Conservation (phyloP, 2,888 invertebrate genomes). For the Fabriciana adippe region DNA sequence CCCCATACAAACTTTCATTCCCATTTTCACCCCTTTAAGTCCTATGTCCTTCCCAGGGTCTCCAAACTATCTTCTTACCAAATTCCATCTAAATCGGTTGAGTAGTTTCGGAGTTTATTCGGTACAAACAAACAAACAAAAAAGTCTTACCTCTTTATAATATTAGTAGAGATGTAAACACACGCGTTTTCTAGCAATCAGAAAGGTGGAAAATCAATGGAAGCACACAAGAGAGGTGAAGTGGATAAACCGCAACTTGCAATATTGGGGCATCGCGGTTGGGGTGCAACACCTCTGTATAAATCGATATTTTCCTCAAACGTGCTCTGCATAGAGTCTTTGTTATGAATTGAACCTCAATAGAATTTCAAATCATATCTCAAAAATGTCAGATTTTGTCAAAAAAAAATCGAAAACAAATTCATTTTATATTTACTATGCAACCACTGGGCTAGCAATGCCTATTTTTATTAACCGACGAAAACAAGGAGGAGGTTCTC, state of each 20-base stretch:
- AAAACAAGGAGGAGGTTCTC: too few species aligned
- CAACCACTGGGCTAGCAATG: too few species aligned
- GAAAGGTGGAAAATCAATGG: conserved; percentile 23
- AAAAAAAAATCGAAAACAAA: too few species aligned
- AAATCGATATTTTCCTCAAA: conserved; percentile 29
- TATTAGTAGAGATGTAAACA: neutral
- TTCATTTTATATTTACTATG: too few species aligned
- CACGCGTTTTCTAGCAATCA: neutral
- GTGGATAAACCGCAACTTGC: conserved; percentile 31
- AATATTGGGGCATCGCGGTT: conserved; percentile 27
- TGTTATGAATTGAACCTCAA: conserved; percentile 3
- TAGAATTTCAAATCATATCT: neutral
- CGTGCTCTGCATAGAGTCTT: conserved; percentile 7
- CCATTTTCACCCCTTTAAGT: neutral
- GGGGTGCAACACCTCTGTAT: conserved; percentile 26
- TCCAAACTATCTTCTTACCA: too few species aligned
- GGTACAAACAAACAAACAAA: too few species aligned
- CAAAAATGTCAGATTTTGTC: neutral
- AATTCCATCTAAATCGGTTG: too few species aligned
- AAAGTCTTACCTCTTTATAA: too few species aligned
- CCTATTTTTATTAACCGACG: too few species aligned
- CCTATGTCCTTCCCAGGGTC: too few species aligned
- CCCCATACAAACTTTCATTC: too few species aligned
- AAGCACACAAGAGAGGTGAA: conserved; percentile 27
- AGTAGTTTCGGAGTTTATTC: too few species aligned